Evolutionary conservation across 2,888 invertebrate genomes (phyloP).

Genomic region (Cybosia mesomella): DNA sequence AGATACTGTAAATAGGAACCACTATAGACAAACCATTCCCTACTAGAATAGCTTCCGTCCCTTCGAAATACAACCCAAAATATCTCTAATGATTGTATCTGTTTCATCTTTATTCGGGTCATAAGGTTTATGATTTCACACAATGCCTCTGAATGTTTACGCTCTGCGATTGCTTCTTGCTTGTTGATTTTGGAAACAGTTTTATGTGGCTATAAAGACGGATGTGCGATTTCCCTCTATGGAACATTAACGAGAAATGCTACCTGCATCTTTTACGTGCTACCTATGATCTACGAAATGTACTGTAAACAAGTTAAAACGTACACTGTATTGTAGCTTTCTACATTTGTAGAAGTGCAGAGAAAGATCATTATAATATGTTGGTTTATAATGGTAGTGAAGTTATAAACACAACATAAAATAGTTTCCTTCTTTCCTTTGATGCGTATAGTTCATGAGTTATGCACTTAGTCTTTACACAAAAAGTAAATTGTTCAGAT

Average conservation of each 20-base stretch:
- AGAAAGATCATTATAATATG: neutral
- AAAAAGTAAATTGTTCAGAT: neutral
- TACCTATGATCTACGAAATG: neutral
- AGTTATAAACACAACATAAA: neutral
- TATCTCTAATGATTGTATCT: slow-evolving; percentile 53
- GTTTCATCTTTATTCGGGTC: slow-evolving; percentile 70
- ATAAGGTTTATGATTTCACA: slow-evolving; percentile 79
- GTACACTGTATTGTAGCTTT: neutral
- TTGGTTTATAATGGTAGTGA: neutral
- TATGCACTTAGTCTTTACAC: neutral
- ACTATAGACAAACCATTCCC: slow-evolving; percentile 19
- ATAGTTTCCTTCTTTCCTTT: neutral
- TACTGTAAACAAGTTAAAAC: neutral
- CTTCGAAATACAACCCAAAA: slow-evolving; percentile 49
- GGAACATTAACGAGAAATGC: slow-evolving; percentile 54
- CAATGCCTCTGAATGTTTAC: slow-evolving; percentile 67
- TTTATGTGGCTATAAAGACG: slow-evolving; percentile 62
- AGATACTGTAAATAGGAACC: slow-evolving; percentile 31
- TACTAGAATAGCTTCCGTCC: slow-evolving; percentile 46
- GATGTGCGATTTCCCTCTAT: slow-evolving; percentile 53
- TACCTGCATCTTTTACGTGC: slow-evolving; percentile 39
- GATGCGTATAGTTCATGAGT: neutral
- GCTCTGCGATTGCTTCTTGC: slow-evolving; percentile 54
- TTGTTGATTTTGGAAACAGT: slow-evolving; percentile 73
- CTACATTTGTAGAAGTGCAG: neutral